Evolutionary conservation across 1,140 invertebrate species (phyloP), one percentile per base, ranked within the genome.

Genomic region (Achroia grisella): DNA sequence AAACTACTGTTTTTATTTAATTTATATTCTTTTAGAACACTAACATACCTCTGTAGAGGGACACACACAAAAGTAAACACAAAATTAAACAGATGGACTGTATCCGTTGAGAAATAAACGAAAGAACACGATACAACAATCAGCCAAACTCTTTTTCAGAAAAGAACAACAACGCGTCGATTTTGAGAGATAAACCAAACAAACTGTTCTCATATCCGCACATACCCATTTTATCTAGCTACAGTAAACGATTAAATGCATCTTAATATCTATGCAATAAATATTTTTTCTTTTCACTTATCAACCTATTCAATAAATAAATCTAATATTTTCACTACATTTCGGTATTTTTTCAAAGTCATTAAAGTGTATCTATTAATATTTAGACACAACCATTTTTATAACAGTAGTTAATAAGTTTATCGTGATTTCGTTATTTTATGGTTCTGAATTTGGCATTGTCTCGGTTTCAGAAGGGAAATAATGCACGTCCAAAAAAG

Each of bases 341-440:
- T 60, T 71, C 61, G 57, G 58, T 59, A 59, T 60, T 60, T 56
- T 59, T 56, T 52, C 62, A 57, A 68, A 71, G 56, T 65, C 61
- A 56, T 59, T 58, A 62, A 66, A 65, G 66, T 73, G 60, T 71
- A 56, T 56, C 62, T 60, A 54, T 70, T 71, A 64, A 64, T 59
- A 64, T 58, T 70, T 72, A 73, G 71, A 78, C 74, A 78, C 74
- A 78, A 78, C 74, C 74, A 68, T 78, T 60, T 65, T 71, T 68
- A 52, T 65, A 71, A 69, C 65, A 68, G 62, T 72, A 72, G 55
- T 58, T 67, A 53, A 47, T 45, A 58, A 60, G 48, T 56, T 46
- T 55, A 52, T 67, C 43, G 40, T 67, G 56, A 43, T 59, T 52
- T 45, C 40, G 41, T 62, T 65, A 52, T 50, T 48, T 59, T 61